Evolutionary conservation across 2,113 vertebrate species (phyloP).

Genomic region (Erythrocercus mccallii): DNA sequence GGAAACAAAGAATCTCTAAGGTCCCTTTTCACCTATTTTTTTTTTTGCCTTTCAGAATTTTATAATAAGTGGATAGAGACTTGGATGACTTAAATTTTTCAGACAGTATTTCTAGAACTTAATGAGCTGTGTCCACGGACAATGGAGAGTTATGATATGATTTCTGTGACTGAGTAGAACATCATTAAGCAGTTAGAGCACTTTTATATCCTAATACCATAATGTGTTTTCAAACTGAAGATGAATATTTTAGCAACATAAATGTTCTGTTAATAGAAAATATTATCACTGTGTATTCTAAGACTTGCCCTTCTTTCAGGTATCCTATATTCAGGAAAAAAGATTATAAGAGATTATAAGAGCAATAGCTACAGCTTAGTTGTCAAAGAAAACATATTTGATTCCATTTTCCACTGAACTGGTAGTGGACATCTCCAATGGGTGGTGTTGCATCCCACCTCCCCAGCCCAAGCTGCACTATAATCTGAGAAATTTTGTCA

Average conservation of each 20-base stretch:
- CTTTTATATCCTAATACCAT: not conserved
- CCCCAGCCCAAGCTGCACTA: not conserved
- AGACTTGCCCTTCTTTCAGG: not conserved
- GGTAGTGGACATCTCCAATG: accelerated
- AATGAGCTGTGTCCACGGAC: not conserved
- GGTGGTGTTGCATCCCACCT: not conserved
- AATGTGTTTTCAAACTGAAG: constrained; percentile 1
- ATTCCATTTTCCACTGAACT: not conserved
- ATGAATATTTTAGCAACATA: not conserved
- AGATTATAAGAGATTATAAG: not conserved
- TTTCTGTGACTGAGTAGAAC: constrained; percentile 7
- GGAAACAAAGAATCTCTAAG: too few species aligned
- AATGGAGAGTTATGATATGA: constrained; percentile 14
- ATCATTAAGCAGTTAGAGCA: constrained; percentile 1
- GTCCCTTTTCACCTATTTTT: not conserved
- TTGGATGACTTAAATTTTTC: not conserved
- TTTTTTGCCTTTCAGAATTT: not conserved
- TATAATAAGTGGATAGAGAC: not conserved
- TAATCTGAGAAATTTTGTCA: not conserved
- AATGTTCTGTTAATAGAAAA: not conserved
- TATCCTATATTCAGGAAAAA: not conserved
- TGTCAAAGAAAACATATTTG: not conserved
- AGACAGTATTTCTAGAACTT: constrained; percentile 3
- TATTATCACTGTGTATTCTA: not conserved
- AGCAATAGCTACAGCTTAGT: not conserved